Evolutionary conservation across 2,113 vertebrate genomes (phyloP), one percentile per base, ranked within the genome.

Genomic region (Eolophus roseicapilla): DNA sequence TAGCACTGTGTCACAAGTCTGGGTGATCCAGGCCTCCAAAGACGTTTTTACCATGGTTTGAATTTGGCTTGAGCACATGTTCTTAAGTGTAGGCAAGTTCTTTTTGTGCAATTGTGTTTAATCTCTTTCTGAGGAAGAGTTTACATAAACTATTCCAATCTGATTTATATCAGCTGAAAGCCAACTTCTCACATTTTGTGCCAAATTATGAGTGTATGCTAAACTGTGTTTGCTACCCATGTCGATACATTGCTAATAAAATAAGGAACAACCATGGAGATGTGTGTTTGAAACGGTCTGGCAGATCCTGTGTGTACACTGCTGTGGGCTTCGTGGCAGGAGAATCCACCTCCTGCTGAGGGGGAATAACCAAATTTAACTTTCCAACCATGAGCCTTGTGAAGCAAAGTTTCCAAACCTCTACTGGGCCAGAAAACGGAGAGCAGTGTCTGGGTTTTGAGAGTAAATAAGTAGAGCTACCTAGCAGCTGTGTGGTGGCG

Each of bases 341-440:
- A 96, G 94, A 96, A 79, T 93, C 57, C 70, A 86, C 91, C 95
- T 93, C 96, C 96, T 97, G 93, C 92, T 95, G 93, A 91, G 93
- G 79, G 64, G 70, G 87, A 70, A 94, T 95, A 97, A 95, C 95
- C 97, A 95, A 97, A 96, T 97, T 97, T 97, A 96, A 96, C 83
- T 97, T 93, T 96, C 93, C 93, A 87, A 23, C 89, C 85, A 93
- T 90, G 89, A 95, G 90, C 50, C 49, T 79, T 39, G 19, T 96
- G 96, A 96, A 94, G 82, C 90, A 87, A 95, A 94, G 55, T 95
- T 97, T 96, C 96, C 95, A 96, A 52, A 68, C 92, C 86, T 92
- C 85, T 81, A 10, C 67, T 82, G 76, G 81, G 92, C 86, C 77
- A 96, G 93, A 89, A 91, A 94, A 92, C 91, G 85, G 81, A 95